phyloP scores from a whole-genome alignment of 1,140 invertebrate genomes.

The Coptotermes formosanus region DNA sequence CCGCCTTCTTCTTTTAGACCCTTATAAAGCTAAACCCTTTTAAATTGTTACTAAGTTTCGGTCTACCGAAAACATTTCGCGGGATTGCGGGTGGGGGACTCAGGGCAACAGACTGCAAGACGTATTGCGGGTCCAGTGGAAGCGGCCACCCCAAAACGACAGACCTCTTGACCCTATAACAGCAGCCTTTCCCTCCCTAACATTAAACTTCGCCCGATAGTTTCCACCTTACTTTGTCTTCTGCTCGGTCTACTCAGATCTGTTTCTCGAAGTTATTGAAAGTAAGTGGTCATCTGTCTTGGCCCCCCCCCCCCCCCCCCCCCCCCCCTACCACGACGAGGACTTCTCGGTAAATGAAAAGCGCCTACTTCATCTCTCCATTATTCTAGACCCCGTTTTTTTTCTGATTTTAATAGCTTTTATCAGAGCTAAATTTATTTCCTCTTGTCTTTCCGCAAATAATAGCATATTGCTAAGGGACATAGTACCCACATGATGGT shows the following conservation, averaged over 20 bases:
- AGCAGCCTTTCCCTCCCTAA: neutral
- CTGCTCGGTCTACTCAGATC: neutral
- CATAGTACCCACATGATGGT: neutral
- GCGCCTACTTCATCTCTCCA: neutral
- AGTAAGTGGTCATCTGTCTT: conserved; percentile 3
- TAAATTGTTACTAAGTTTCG: too few relatives aligned
- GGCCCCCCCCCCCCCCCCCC: neutral
- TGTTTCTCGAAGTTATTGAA: neutral
- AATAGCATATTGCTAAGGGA: neutral
- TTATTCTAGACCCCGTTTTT: neutral
- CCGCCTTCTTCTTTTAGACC: too few relatives aligned
- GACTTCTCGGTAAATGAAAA: neutral
- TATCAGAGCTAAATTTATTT: neutral
- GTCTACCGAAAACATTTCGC: too few relatives aligned
- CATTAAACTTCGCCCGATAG: too few relatives aligned
- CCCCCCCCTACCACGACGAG: neutral
- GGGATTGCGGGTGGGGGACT: too few relatives aligned
- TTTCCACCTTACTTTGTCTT: neutral
- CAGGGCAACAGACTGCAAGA: neutral
- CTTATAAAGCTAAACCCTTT: too few relatives aligned
- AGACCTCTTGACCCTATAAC: neutral
- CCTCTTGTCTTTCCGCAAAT: neutral
- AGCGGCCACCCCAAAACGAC: neutral
- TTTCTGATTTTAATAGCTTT: neutral
- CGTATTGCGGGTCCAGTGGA: conserved; percentile 5